Percentiles rank a stretch among this genome's conserved stretches.
These are phyloP conservation scores for Odontophorus gujanensis DNA, from an alignment of 2,113 vertebrate species.

Conservation along the genomic window DNA sequence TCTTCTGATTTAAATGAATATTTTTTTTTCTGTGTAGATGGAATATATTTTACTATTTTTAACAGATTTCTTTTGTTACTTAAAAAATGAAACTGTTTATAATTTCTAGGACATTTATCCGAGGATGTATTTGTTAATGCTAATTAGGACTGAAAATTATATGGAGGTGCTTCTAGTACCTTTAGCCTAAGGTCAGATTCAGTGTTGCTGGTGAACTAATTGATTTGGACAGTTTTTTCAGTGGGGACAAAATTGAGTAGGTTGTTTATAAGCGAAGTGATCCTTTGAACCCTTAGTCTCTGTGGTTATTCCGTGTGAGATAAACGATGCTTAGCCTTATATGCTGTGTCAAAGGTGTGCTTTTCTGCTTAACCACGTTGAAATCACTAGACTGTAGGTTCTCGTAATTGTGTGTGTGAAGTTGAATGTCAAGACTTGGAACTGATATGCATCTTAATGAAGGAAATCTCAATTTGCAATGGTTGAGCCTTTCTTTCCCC, in stretches of 20 bases:
- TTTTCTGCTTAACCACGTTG: slow-evolving; percentile 14
- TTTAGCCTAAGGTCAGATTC: neutral
- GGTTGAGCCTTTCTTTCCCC: neutral
- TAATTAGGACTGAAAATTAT: neutral
- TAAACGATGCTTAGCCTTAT: slow-evolving; percentile 38
- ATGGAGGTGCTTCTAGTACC: slow-evolving; percentile 22
- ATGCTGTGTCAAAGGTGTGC: slow-evolving; percentile 10
- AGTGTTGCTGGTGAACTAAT: slow-evolving; percentile 30
- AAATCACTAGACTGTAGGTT: neutral
- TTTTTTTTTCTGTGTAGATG: neutral
- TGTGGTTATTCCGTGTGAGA: neutral
- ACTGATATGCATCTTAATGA: neutral
- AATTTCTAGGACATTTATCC: neutral
- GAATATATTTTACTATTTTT: neutral
- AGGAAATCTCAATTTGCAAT: neutral
- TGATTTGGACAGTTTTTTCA: slow-evolving; percentile 56
- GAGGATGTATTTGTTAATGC: neutral
- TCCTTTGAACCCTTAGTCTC: slow-evolving; percentile 38
- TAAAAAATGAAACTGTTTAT: neutral
- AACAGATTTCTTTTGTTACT: neutral
- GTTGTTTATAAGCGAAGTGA: slow-evolving; percentile 48
- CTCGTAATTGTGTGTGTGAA: neutral
- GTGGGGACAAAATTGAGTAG: slow-evolving; percentile 34
- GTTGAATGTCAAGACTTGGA: neutral
- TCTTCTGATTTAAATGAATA: neutral